phyloP scores from a whole-genome alignment of 2,113 vertebrate species.

The Aegithalos caudatus region DNA sequence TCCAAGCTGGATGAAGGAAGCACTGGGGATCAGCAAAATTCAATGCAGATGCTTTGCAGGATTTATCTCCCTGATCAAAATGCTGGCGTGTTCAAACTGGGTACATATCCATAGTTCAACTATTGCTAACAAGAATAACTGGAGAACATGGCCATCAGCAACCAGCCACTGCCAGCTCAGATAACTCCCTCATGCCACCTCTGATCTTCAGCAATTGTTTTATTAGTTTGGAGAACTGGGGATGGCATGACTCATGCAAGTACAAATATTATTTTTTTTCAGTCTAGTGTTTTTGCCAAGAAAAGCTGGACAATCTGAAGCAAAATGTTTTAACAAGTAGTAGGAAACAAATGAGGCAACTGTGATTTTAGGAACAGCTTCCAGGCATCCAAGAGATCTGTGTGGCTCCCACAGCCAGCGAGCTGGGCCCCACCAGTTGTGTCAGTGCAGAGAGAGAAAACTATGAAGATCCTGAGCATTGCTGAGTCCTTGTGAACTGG shows the following conservation, averaged over 20 bases:
- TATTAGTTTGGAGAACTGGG: background rate
- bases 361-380: background rate
- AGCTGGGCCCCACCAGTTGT: background rate
- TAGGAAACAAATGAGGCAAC: background rate
- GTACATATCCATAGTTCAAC: background rate
- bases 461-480: rapidly evolving
- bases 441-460: rapidly evolving
- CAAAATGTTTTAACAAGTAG: background rate
- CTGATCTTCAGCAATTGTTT: background rate
- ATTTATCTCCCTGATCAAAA: background rate
- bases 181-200: background rate
- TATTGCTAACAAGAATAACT: background rate
- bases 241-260: background rate
- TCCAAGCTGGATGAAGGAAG: background rate
- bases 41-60: background rate
- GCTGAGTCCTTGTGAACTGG: background rate
- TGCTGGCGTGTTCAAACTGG: background rate
- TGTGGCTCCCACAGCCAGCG: rapidly evolving
- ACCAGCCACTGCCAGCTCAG: background rate
- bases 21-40: background rate
- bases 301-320: background rate
- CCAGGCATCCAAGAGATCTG: background rate
- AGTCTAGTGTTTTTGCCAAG: background rate
- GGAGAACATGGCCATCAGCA: background rate
- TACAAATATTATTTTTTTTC: background rate